These are phyloP conservation scores for Calosoma granatense DNA, from an alignment of 1,140 invertebrate genomes.

Conservation along the genomic window DNA sequence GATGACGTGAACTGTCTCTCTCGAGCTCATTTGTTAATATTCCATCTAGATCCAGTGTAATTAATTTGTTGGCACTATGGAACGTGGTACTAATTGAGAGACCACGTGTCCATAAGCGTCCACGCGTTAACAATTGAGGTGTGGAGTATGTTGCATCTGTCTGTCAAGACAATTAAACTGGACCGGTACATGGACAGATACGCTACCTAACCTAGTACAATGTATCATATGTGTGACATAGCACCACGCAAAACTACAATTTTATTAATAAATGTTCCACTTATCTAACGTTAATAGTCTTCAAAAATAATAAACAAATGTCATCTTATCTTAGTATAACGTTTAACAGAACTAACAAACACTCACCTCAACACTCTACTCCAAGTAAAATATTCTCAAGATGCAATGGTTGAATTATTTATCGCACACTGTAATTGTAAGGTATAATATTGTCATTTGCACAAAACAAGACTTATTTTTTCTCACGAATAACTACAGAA, in stretches of 20 bases:
- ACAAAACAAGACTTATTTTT: background rate
- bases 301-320: background rate
- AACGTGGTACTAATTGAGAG: background rate
- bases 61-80: background rate
- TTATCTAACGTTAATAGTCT: background rate
- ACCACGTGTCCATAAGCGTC: background rate
- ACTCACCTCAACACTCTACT: too few species aligned
- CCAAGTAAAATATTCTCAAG: too few species aligned
- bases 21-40: too few species aligned
- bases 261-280: too few species aligned
- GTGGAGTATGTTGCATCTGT: background rate
- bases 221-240: background rate
- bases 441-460: too few species aligned
- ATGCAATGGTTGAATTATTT: too few species aligned
- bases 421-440: too few species aligned
- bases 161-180: background rate
- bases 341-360: too few species aligned
- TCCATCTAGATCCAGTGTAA: too few species aligned
- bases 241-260: background rate
- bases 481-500: background rate
- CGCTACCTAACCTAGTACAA: slow-evolving; percentile 1
- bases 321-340: background rate
- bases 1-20: too few species aligned
- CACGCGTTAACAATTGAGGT: background rate
- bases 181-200: background rate